Evolutionary conservation across 2,797 vertebrate genomes (phyloP).

Genomic region (Phataginus tricuspis): DNA sequence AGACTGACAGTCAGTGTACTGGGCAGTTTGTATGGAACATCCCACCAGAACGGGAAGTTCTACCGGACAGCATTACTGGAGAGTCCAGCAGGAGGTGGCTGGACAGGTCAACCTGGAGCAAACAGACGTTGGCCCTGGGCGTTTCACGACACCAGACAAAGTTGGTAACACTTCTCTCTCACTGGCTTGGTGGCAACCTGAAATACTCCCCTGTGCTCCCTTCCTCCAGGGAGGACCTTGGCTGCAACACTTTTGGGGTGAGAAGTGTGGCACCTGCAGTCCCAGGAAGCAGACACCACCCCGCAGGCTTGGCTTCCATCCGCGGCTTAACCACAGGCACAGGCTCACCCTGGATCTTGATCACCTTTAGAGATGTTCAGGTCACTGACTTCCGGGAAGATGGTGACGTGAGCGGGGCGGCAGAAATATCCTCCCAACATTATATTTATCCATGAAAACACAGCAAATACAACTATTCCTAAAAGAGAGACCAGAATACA

Average conservation of each 20-base stretch:
- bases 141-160: accelerated
- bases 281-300: accelerated
- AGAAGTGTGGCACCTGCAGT: accelerated
- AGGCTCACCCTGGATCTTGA: accelerated
- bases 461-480: too few species aligned
- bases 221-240: accelerated
- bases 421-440: too few species aligned
- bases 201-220: accelerated
- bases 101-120: accelerated
- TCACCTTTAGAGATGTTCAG: accelerated
- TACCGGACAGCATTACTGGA: accelerated
- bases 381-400: not conserved
- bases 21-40: accelerated
- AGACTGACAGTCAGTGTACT: accelerated
- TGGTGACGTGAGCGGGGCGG: too few species aligned
- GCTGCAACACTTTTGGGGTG: accelerated
- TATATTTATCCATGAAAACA: too few species aligned
- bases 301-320: accelerated
- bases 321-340: accelerated
- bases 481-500: too few species aligned
- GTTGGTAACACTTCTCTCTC: not conserved
- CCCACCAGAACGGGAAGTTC: not conserved
- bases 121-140: accelerated
- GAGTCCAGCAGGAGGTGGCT: accelerated
- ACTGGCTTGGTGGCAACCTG: accelerated